Percentiles rank a stretch among this genome's conserved stretches.
phyloP scores from a whole-genome alignment of 2,797 vertebrate species.

The Enteromius mattozi region DNA sequence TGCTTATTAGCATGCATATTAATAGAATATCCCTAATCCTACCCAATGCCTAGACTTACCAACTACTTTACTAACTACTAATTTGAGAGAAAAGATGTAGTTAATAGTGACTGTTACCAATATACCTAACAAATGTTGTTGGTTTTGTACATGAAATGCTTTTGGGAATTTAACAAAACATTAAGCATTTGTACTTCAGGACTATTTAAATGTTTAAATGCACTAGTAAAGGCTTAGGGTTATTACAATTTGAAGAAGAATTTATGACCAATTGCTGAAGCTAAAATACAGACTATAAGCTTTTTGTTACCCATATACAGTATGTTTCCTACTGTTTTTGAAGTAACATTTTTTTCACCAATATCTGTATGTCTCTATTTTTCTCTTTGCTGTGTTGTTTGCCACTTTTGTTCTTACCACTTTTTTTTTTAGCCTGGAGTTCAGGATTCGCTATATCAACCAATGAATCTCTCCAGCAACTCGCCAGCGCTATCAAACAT shows the following conservation, averaged over 20 bases:
- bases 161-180: neutral
- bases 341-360: slow-evolving; percentile 14
- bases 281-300: neutral
- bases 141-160: neutral
- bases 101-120: no score
- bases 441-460: slow-evolving; percentile 57
- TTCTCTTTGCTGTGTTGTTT: slow-evolving; percentile 28
- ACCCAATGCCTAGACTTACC: no score
- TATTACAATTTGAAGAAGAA: neutral
- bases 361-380: slow-evolving; percentile 18
- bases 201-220: neutral
- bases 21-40: no score
- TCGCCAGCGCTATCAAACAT: slow-evolving; percentile 56
- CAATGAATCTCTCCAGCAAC: slow-evolving; percentile 57
- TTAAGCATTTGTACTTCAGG: neutral
- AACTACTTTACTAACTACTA: no score
- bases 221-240: neutral
- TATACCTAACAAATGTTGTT: no score
- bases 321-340: slow-evolving; percentile 13
- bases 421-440: slow-evolving; percentile 49
- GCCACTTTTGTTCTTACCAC: slow-evolving; percentile 39
- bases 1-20: no score
- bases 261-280: neutral
- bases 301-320: neutral
- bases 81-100: no score